Evolutionary conservation across 2,888 invertebrate genomes (phyloP).

Genomic region (Drosophila leonis): DNA sequence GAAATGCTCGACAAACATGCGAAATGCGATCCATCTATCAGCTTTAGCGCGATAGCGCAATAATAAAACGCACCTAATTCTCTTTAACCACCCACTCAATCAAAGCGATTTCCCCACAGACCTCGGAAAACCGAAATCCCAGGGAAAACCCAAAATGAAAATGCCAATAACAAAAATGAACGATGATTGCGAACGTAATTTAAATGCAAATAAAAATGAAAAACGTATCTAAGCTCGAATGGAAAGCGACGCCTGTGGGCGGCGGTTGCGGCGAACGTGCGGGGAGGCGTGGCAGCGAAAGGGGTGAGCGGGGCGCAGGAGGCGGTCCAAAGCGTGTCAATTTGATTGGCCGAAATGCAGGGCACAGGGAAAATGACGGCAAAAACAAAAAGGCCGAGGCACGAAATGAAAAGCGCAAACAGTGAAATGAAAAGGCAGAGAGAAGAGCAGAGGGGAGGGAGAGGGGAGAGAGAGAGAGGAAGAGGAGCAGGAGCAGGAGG

Average conservation of each 20-base stretch:
- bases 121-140: constrained; percentile 29
- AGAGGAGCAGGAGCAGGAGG: background rate
- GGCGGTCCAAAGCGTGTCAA: constrained; percentile 66
- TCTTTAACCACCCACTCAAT: constrained; percentile 17
- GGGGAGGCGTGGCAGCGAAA: constrained; percentile 9
- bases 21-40: background rate
- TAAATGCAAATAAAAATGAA: constrained; percentile 77
- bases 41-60: background rate
- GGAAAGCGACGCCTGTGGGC: constrained; percentile 38
- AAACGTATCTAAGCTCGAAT: constrained; percentile 54
- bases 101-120: constrained; percentile 36
- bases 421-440: constrained; percentile 3
- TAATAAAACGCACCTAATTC: constrained; percentile 15
- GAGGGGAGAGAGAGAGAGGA: rapidly evolving
- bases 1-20: background rate
- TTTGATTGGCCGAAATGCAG: constrained; percentile 66
- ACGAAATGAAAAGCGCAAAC: constrained; percentile 53
- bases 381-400: background rate
- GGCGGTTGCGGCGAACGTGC: background rate
- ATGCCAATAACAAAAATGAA: constrained; percentile 43
- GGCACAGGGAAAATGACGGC: constrained; percentile 21
- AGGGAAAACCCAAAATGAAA: constrained; percentile 39
- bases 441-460: no score
- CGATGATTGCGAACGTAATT: constrained; percentile 68
- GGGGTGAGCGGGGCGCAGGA: background rate